Evolutionary conservation across 2,797 vertebrate genomes (phyloP).

Genomic region (Mustela erminea): DNA sequence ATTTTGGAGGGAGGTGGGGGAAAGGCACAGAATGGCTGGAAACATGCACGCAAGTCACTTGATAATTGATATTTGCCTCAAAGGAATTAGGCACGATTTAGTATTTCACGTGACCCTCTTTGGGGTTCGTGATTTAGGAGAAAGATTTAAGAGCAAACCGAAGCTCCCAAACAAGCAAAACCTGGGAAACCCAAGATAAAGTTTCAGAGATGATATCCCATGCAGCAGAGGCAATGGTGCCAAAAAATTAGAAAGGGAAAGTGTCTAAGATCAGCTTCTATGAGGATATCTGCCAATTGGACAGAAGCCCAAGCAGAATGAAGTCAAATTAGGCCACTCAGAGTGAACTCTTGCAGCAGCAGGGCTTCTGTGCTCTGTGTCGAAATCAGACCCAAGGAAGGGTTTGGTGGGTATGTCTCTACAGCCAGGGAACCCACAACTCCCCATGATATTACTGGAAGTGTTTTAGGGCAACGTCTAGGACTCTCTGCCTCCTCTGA

Average conservation of each 20-base stretch:
- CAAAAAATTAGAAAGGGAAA: conserved; percentile 73
- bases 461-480: background rate
- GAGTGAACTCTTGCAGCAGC: conserved; percentile 16
- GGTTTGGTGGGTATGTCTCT: background rate
- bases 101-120: background rate
- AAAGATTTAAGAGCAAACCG: conserved; percentile 35
- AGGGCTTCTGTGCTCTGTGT: background rate
- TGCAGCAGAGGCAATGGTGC: conserved; percentile 7
- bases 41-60: conserved; percentile 47
- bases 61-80: conserved; percentile 15
- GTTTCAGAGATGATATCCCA: conserved; percentile 54
- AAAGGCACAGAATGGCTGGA: conserved; percentile 47
- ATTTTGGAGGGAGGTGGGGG: background rate
- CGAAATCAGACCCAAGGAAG: background rate
- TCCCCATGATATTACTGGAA: background rate
- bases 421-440: background rate
- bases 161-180: conserved; percentile 59
- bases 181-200: conserved; percentile 33
- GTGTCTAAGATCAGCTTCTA: conserved; percentile 72
- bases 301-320: conserved; percentile 31
- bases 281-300: conserved; percentile 57
- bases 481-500: background rate
- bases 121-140: background rate
- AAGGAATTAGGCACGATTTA: conserved; percentile 24
- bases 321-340: conserved; percentile 67